Evolutionary conservation across 2,797 vertebrate genomes (phyloP), one percentile per base, ranked within the genome.

Genomic region (Tragelaphus eurycerus): DNA sequence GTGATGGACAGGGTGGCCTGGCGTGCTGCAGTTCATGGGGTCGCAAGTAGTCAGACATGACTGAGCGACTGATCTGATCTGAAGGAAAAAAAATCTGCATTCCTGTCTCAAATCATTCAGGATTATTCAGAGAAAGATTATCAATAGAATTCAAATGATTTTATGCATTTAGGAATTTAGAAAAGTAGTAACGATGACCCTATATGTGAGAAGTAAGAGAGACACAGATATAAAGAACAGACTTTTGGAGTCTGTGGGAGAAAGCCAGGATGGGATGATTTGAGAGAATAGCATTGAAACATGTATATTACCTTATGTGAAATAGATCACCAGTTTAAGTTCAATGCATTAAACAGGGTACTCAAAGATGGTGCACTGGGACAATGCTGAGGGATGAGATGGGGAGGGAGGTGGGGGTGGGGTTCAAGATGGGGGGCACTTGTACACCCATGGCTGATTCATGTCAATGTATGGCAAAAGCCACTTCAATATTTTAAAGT

Each of bases 331-430:
- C 17, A 23, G 19, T 71, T 19, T 19, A 71, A 38, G 34, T 71
- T 38, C 0, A 10, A 71, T 12, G 5, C 10, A 71, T 71, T 19
- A 38, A 38, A 38, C 64, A 23, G 19, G 19, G n/a, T 38, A 71
- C 64, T 38, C n/a, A 71, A 38, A 71, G 10, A 19, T 38, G n/a
- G 64, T 38, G 34, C 64, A 71, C 64, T 71, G 10, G 64, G 64
- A 38, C 34, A 71, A 38, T 0, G 0, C 5, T 38, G n/a, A 71
- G 19, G 34, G 5, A 23, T 34, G 0, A 10, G 19, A 5, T 71
- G 34, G 10, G 64, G 34, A 71, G 34, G 19, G 19, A 71, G 10
- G n/a, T 71, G n/a, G 23, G n/a, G n/a, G 3, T 2, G 17, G 10
- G 64, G 2, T 12, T 71, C 19, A 71, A 11, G 10, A 38, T 6